Evolutionary conservation across 2,888 invertebrate species (phyloP), one percentile per base, ranked within the genome.

Genomic region (Eilema caniola): DNA sequence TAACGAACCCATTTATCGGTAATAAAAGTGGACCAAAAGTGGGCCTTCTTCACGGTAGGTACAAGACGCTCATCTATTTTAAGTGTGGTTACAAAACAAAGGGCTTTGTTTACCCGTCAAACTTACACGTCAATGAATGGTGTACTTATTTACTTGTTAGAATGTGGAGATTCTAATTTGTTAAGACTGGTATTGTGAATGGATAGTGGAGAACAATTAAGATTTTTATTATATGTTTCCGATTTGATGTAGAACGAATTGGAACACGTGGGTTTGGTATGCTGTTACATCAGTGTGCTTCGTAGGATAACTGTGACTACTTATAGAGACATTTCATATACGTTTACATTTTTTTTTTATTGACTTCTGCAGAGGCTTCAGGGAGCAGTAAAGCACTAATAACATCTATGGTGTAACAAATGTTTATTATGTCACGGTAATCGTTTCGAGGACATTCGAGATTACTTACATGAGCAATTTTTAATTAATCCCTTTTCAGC

Each of bases 91-190:
- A 65, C 63, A 64, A 70, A 73, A 81, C 79, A 81, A 77, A 77
- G 74, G 72, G 66, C 71, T 72, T 74, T 79, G 77, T 81, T 72
- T 69, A 71, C 68, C 67, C 66, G 70, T 74, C 68, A 75, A 76
- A 81, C 78, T 61, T 24, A 72, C 33, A 72, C 71, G 67, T 62
- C 64, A 47, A 67, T 80, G 71, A 72, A 82, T 70, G 70, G 70
- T 69, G 72, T 78, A 80, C 74, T 78, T 66, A 82, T 72, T 74
- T 73, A 69, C 68, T 69, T 61, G 65, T 82, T 82, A 80, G 73
- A 68, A 67, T 61, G 60, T 62, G 28, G 20, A 67, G 65, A 68
- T 70, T 72, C 67, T 77, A 81, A 77, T 70, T 69, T 31, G 59
- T 60, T 62, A 62, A 64, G 11, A 62, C 60, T 37, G 57, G 33